Conservation (phyloP, 2,888 invertebrate genomes). For the Strigamia maritima region DNA sequence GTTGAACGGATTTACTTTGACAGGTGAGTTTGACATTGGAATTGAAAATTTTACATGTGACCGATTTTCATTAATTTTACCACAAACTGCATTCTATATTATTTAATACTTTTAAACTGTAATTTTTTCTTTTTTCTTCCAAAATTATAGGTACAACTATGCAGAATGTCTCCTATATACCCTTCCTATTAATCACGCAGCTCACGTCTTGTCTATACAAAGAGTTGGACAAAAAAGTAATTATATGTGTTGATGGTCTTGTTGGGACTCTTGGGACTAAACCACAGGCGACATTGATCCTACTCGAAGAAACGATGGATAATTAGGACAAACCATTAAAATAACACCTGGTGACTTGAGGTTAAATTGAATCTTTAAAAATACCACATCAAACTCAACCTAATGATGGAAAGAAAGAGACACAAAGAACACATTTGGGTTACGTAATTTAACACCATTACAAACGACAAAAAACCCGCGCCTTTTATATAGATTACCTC, state of each 20-base stretch:
- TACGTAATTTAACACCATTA: no score
- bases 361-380: conserved; percentile 27
- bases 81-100: not conserved
- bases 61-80: not conserved
- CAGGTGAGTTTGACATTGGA: conserved; percentile 13
- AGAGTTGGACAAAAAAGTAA: conserved; percentile 11
- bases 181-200: not conserved
- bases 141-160: not conserved
- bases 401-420: not conserved
- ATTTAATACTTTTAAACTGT: not conserved
- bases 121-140: not conserved
- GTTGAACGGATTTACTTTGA: conserved; percentile 13
- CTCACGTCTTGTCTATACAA: conserved; percentile 4
- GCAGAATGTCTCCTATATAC: not conserved
- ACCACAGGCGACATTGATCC: conserved; percentile 31
- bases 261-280: conserved; percentile 1
- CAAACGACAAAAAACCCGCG: no score
- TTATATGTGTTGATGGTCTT: conserved; percentile 22
- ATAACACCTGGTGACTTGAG: conserved; percentile 4
- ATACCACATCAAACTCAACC: not conserved
- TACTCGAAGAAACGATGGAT: not conserved
- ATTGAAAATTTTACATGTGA: conserved; percentile 21
- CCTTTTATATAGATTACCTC: no score
- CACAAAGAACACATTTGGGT: not conserved
- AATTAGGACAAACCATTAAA: conserved; percentile 26